Evolutionary conservation across 2,888 invertebrate genomes (phyloP).

Genomic region (Hydroisotoma schaefferi): DNA sequence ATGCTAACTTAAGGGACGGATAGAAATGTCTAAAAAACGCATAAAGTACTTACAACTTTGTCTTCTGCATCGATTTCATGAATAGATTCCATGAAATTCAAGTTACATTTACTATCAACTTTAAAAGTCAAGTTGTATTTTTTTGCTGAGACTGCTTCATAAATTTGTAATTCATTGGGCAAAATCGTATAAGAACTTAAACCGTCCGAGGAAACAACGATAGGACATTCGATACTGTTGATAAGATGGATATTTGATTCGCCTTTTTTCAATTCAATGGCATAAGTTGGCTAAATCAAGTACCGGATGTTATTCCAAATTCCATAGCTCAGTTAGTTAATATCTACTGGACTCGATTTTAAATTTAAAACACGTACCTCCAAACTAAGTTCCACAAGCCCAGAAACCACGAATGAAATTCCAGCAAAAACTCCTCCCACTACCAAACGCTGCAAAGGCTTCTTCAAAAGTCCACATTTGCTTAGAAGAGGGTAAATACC

Average conservation of each 20-base stretch:
- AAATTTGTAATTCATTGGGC: conserved; percentile 18
- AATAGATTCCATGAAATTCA: not conserved
- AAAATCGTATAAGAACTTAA: not conserved
- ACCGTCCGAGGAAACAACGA: conserved; percentile 1
- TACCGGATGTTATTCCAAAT: no score
- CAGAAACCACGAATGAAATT: conserved; percentile 56
- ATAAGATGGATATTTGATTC: conserved; percentile 60
- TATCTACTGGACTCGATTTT: not conserved
- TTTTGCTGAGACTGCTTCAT: conserved; percentile 22
- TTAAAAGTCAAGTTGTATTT: not conserved
- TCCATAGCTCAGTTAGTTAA: not conserved
- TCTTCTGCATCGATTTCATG: not conserved
- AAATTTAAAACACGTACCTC: conserved; percentile 51
- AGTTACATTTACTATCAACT: not conserved
- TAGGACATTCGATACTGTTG: conserved; percentile 60
- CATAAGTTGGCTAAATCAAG: conserved; percentile 44
- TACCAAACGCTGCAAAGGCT: conserved; percentile 56
- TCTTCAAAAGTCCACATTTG: conserved; percentile 49
- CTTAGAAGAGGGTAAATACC: conserved; percentile 54
- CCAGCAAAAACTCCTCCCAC: conserved; percentile 57
- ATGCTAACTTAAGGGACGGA: not conserved
- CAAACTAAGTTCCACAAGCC: conserved; percentile 53
- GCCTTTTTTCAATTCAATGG: conserved; percentile 32
- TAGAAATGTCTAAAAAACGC: not conserved
- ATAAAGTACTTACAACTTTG: not conserved